A percentile compares a stretch with the other conserved stretches of the same genome.
These are phyloP conservation scores for Lordiphosa fenestrarum DNA, from an alignment of 2,888 invertebrate species.

Conservation along the genomic window DNA sequence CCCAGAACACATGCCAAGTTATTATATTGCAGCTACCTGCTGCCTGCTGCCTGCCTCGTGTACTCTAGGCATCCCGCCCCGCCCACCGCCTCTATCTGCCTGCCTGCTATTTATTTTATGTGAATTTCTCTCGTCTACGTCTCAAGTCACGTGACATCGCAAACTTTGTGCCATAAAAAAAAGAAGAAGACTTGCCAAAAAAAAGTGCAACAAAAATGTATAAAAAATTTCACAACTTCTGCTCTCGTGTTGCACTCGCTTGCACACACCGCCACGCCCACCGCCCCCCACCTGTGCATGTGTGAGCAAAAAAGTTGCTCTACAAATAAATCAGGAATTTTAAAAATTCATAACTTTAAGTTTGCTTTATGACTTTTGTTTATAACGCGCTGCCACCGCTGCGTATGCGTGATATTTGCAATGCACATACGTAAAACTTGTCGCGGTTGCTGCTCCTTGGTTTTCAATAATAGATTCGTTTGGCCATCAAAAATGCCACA, in stretches of 20 bases:
- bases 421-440: conserved; percentile 37
- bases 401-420: conserved; percentile 4
- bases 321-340: conserved; percentile 71
- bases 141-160: conserved; percentile 59
- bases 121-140: conserved; percentile 49
- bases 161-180: conserved; percentile 38
- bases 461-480: conserved; percentile 52
- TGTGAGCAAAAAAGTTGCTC: conserved; percentile 26
- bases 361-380: conserved; percentile 67
- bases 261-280: conserved; percentile 14
- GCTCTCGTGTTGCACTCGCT: conserved; percentile 23
- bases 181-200: conserved; percentile 36
- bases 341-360: conserved; percentile 72
- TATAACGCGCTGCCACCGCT: conserved; percentile 37
- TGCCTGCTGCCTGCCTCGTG: conserved; percentile 31
- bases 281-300: conserved; percentile 6
- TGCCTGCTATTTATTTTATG: conserved; percentile 33
- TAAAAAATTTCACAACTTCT: conserved; percentile 36
- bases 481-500: neutral
- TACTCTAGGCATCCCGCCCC: too few relatives aligned
- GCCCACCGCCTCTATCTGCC: too few relatives aligned
- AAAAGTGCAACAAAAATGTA: conserved; percentile 25
- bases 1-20: conserved; percentile 22
- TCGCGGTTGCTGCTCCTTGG: conserved; percentile 32
- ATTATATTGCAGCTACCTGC: conserved; percentile 32